phyloP scores from a whole-genome alignment of 2,797 vertebrate species.

The Bradypus variegatus region DNA sequence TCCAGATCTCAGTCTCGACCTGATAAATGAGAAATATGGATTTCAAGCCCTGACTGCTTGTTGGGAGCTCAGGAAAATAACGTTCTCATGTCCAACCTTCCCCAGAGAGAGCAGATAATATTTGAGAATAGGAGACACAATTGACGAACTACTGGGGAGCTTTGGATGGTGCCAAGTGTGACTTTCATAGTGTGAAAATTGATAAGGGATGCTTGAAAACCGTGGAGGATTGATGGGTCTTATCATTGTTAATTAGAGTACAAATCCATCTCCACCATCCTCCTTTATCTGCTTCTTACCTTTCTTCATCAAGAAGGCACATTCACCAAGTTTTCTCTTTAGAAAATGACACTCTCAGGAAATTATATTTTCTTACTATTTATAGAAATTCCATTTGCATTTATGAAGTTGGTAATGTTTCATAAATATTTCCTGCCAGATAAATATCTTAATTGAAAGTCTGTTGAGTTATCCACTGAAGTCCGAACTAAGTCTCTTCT shows the following conservation, averaged over 20 bases:
- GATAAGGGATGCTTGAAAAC: neutral
- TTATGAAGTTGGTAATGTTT: constrained; percentile 56
- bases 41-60: neutral
- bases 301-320: neutral
- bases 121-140: neutral
- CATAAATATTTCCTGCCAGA: constrained; percentile 61
- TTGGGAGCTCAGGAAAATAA: neutral
- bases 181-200: neutral
- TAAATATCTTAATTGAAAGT: constrained; percentile 64
- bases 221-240: neutral
- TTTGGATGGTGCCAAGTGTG: neutral
- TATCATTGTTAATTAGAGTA: neutral
- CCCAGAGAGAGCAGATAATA: neutral
- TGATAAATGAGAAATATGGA: neutral
- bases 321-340: constrained; percentile 41
- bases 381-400: constrained; percentile 59
- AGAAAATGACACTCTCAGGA: constrained; percentile 15
- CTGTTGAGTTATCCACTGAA: constrained; percentile 34
- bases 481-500: constrained; percentile 38
- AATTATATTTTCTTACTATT: constrained; percentile 55
- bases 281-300: neutral
- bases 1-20: neutral
- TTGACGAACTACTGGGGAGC: neutral
- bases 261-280: neutral
- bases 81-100: neutral